Base-by-base conservation (phyloP, 2,113 vertebrate genomes). In the Setophaga petechia region DNA sequence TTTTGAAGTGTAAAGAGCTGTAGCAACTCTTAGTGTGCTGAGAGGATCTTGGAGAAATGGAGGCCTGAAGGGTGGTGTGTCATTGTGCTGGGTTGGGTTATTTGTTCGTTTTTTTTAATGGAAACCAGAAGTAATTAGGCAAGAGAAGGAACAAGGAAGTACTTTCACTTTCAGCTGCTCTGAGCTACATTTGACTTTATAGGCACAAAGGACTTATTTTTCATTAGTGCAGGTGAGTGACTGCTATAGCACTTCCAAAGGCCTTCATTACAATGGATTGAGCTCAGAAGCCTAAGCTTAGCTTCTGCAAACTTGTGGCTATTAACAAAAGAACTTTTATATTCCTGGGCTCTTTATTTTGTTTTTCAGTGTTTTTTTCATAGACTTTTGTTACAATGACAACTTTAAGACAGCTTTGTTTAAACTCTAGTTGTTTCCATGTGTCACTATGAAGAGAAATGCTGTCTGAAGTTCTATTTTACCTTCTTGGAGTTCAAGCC, bases 11-110 rank as follows among this genome's bases (percentile, higher is more conserved):
- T 52, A 5, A 61, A 35, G 31, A 73, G 44, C 69, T 72, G 12
- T 39, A 27, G 27, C 12, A 82, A 5, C 18, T 88, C 28, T 69
- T 54, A 22, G 0, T 68, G 17, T 12, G 28, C 58, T 0, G 0
- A 43, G 39, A 72, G 39, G 46, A 33, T 82, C 30, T 55, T 37
- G 23, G 1, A 11, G 61, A 89, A 65, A 73, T 15, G 18, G 21
- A 82, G 6, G 10, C 30, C 58, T 82, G 28, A 89, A 18, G 43
- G 13, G 12, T 46, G 10, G 4, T 68, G 25, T 84, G 59, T 41
- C 27, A 35, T 59, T 84, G 85, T 73, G 27, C 37, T 1, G 1
- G 12, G 8, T 15, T 72, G 18, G 22, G 6, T 6, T 63, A 30
- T 39, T 57, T 66, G 9, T 44, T 49, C 49, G 25, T 44, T 31